phyloP scores from a whole-genome alignment of 2,113 vertebrate genomes.

The Phyllostomus hastatus region DNA sequence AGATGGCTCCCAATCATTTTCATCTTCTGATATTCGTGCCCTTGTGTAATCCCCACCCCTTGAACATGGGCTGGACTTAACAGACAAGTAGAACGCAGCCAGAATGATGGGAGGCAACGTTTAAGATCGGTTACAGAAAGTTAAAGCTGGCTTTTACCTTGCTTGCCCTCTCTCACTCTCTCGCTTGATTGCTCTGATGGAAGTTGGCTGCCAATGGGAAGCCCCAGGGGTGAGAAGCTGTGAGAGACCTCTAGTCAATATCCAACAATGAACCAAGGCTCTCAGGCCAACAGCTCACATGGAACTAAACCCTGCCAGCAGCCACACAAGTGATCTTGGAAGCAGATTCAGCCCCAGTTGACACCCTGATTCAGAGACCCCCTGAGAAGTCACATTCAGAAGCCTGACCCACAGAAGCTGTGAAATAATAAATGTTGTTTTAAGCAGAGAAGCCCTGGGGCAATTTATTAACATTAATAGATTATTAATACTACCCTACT shows the following conservation, averaged over 20 bases:
- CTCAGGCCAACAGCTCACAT: not conserved
- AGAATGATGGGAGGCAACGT: not conserved
- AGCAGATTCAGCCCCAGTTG: fast-evolving
- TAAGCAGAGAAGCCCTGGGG: not conserved
- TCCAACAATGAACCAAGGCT: not conserved
- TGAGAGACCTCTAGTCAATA: not conserved
- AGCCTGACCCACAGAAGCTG: not conserved
- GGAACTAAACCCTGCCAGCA: not conserved
- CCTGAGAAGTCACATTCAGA: not conserved
- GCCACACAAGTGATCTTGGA: not conserved
- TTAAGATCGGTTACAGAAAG: not conserved
- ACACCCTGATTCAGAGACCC: not conserved
- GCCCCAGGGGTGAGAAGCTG: too few species aligned
- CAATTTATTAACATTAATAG: not conserved
- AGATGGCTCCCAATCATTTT: not conserved
- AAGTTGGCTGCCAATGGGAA: not conserved
- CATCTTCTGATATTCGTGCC: not conserved
- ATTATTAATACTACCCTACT: not conserved
- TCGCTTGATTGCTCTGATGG: not conserved
- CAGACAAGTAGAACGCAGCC: not conserved
- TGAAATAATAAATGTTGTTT: not conserved
- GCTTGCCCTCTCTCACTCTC: not conserved
- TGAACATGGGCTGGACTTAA: not conserved
- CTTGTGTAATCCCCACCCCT: not conserved
- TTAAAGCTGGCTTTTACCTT: not conserved